Base-by-base conservation (phyloP, 2,888 invertebrate genomes). In the Timema podura region DNA sequence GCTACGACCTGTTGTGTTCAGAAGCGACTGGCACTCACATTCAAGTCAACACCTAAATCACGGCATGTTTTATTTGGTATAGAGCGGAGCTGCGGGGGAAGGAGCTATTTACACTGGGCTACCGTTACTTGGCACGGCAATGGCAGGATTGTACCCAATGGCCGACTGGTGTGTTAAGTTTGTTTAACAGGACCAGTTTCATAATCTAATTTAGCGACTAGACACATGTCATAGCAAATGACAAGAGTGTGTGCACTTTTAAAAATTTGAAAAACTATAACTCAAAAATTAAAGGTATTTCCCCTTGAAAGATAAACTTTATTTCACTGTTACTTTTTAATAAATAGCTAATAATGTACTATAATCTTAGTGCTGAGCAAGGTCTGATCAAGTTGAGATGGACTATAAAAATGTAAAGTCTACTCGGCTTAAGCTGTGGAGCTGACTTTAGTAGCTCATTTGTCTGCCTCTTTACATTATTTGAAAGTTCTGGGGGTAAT, bases 101-200 rank as follows among this genome's bases (percentile, higher is more conserved):
- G 61, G 44, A 16, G 7, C n/a, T 16, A 65, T 68, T 30, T 65
- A 64, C 47, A 61, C 68, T 65, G 65, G 69, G 48, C 47, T 70
- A 65, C 68, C 67, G 61, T 70, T 65, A 71, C 72, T 73, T 74
- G 73, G 73, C 73, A 73, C 71, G 68, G 59, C 64, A 46, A 71
- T 73, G 73, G 73, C 73, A 73, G 73, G 73, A 72, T 69, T 67
- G 70, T 70, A 70, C 68, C 68, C 64, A 59, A 61, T 57, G 30
- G 45, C 61, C 13, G 13, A 61, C 61, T 44, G 61, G 61, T 16
- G 61, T 61, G 61, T 61, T 61, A 61, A 61, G 61, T 61, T 61
- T 61, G 61, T 45, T 61, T 30, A 61, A 61, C 9, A 30, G 11
- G 61, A 61, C 61, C 13, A 10, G 8, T 57, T 11, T 61, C 11